Base-by-base conservation (phyloP, 2,888 invertebrate genomes). In the Autographa pulchrina region DNA sequence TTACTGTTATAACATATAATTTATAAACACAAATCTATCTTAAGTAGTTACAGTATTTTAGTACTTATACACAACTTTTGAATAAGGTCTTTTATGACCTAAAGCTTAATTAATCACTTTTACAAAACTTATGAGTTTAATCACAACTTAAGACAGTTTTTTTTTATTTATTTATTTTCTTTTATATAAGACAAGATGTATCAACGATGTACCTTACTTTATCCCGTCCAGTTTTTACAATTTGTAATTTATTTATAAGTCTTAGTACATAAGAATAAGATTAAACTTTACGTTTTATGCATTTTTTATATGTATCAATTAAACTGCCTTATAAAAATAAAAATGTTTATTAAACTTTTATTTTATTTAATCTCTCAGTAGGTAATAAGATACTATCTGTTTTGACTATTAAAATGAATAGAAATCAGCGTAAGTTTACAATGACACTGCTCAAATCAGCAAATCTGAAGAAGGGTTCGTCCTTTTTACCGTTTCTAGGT, bases 161-260 rank as follows among this genome's bases (percentile, higher is more conserved):
- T 48, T 1, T 48, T 48, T 16, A n/a, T n/a, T 7, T 48, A 48
- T 48, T 16, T 48, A 48, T n/a, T 48, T 16, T 48, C 16, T 48
- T 16, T n/a, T n/a, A n/a, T n/a, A n/a, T n/a, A 48, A 77, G 61
- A 71, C 78, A 70, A 13, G 58, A 64, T 65, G 58, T 59, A 62
- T 75, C 54, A 71, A 77, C 67, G 38, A 79, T 72, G 82, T 80
- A 79, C 73, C 81, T 83, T 73, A 72, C 31, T 77, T 72, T 68
- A 80, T 74, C 16, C 80, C 81, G 81, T 81, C 86, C 85, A 84
- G 58, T 72, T 72, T 68, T 52, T 71, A 56, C 9, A 65, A 43
- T 62, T 66, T 62, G 1, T 52, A 8, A 9, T 60, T 66, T 62
- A 62, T 59, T 68, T 48, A 7, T 48, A 48, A 73, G 56, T 56